These are phyloP conservation scores for Apomyelois bistriatella DNA, from an alignment of 2,888 invertebrate genomes.

Conservation along the genomic window DNA sequence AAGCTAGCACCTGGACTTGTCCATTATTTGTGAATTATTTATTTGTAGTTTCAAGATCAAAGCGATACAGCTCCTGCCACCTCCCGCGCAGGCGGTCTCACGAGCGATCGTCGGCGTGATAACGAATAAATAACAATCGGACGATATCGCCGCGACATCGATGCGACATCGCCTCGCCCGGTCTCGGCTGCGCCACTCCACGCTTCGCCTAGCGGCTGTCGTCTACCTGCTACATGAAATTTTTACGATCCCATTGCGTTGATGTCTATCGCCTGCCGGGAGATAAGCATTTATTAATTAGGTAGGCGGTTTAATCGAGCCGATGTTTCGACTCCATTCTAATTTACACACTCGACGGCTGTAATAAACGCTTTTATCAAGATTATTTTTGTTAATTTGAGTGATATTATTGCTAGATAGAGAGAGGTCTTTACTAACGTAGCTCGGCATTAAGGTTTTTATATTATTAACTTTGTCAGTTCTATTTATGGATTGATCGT, in stretches of 20 bases:
- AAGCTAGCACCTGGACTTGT: constrained; percentile 7
- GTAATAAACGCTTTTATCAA: constrained; percentile 58
- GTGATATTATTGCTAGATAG: constrained; percentile 35
- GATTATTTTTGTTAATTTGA: constrained; percentile 49
- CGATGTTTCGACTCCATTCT: constrained; percentile 56
- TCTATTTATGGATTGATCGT: not conserved
- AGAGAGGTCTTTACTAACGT: not conserved
- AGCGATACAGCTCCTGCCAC: constrained; percentile 39
- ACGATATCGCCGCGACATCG: constrained; percentile 57
- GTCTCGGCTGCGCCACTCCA: too few relatives aligned
- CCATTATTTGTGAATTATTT: constrained; percentile 34
- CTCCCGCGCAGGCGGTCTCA: constrained; percentile 43
- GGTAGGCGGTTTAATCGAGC: constrained; percentile 54
- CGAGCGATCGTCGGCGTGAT: constrained; percentile 47
- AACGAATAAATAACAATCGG: constrained; percentile 66
- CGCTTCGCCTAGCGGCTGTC: constrained; percentile 24
- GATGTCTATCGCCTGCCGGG: constrained; percentile 47
- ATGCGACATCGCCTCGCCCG: constrained; percentile 34
- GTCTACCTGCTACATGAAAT: constrained; percentile 37
- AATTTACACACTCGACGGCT: constrained; percentile 57
- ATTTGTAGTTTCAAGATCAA: constrained; percentile 44
- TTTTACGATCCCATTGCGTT: constrained; percentile 56
- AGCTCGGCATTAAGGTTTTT: not conserved
- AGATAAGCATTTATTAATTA: constrained; percentile 65
- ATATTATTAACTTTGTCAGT: not conserved